These are phyloP conservation scores for Austrofundulus limnaeus DNA, from an alignment of 2,113 vertebrate genomes.

Conservation along the genomic window DNA sequence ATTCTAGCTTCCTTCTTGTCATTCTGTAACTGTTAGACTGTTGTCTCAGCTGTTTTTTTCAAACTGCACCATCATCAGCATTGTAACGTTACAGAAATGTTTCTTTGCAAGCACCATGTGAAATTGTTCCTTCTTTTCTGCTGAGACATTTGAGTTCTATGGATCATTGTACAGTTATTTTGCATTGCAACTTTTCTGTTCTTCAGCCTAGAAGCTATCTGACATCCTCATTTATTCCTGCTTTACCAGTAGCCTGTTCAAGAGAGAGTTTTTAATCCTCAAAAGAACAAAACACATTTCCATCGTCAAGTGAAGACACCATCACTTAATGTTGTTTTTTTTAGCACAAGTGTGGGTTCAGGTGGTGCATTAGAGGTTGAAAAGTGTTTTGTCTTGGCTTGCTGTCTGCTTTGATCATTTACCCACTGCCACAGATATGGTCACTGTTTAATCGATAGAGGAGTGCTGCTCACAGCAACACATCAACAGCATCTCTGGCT, in stretches of 20 bases:
- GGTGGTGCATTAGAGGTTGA: conserved; percentile 11
- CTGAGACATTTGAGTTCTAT: conserved; percentile 16
- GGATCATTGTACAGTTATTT: conserved; percentile 2
- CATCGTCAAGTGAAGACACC: conserved; percentile 37
- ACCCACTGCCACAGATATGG: conserved; percentile 27
- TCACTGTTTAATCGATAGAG: conserved; percentile 36
- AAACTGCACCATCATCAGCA: conserved; percentile 42
- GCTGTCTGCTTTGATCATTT: conserved; percentile 50
- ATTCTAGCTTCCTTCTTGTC: conserved; percentile 29
- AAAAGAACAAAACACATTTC: conserved; percentile 20
- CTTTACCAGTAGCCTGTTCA: conserved; percentile 16
- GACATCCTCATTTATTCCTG: conserved; percentile 15
- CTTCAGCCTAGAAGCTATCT: conserved; percentile 7
- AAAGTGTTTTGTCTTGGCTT: conserved; percentile 9
- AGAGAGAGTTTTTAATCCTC: conserved; percentile 11
- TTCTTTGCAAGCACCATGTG: conserved; percentile 14
- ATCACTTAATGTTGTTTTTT: conserved; percentile 44
- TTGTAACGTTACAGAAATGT: conserved; percentile 21
- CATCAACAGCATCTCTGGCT: conserved; percentile 39
- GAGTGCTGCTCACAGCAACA: conserved; percentile 24
- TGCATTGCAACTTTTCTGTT: neutral
- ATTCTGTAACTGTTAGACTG: conserved; percentile 22
- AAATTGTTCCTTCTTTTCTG: conserved; percentile 15
- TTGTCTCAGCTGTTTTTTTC: conserved; percentile 19
- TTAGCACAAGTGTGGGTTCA: conserved; percentile 9